phyloP scores from a whole-genome alignment of 1,140 invertebrate species.

The Leptopilina boulardi region DNA sequence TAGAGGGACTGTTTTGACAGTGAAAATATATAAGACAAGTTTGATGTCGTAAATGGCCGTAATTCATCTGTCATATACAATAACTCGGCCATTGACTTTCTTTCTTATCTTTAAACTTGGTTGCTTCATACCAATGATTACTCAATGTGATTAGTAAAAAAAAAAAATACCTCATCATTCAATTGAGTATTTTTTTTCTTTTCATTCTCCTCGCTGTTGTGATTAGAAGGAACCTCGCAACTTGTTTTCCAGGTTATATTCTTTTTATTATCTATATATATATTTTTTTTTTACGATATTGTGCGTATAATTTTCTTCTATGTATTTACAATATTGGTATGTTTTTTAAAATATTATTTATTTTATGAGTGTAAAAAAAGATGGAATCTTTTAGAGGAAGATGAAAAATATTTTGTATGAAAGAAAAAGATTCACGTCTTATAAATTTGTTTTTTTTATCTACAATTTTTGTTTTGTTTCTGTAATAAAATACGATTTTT shows the following conservation, averaged over 20 bases:
- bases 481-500: no score
- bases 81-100: constrained; percentile 31
- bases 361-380: no score
- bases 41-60: background rate
- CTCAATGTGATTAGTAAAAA: constrained; percentile 21
- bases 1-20: background rate
- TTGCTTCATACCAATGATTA: background rate
- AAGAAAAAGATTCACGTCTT: no score
- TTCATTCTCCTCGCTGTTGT: background rate
- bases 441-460: no score
- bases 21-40: background rate
- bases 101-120: constrained; percentile 4
- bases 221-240: background rate
- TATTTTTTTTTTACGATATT: no score
- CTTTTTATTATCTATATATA: background rate
- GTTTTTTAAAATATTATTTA: no score
- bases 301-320: no score
- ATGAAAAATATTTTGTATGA: no score
- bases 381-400: no score
- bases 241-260: background rate
- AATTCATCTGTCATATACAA: background rate
- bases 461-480: no score
- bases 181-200: background rate
- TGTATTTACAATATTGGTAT: no score
- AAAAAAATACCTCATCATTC: no score